These are phyloP conservation scores for Trichopoda pennipes DNA, from an alignment of 2,888 invertebrate species.

Conservation along the genomic window DNA sequence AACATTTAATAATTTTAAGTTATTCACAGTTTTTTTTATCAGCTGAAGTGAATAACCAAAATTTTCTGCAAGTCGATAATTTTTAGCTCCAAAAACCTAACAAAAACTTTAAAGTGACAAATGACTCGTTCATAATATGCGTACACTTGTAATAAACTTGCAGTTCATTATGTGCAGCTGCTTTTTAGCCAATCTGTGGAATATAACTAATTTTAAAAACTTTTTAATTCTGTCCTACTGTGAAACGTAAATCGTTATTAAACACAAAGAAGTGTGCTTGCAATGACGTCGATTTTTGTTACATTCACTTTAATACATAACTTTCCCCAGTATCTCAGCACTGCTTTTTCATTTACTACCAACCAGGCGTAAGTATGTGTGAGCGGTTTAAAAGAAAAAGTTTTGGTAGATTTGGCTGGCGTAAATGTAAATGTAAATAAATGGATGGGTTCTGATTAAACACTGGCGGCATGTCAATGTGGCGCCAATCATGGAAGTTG, in stretches of 20 bases:
- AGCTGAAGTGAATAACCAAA: too few relatives aligned
- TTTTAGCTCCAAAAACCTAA: too few relatives aligned
- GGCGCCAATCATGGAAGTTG: conserved; percentile 51
- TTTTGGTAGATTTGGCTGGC: conserved; percentile 76
- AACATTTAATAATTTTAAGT: too few relatives aligned
- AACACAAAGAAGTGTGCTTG: conserved; percentile 43
- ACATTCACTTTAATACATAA: conserved; percentile 26
- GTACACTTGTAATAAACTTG: too few relatives aligned
- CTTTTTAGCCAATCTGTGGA: too few relatives aligned
- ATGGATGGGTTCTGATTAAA: conserved; percentile 51
- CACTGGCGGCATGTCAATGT: conserved; percentile 71
- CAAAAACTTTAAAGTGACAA: too few relatives aligned
- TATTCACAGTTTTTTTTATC: too few relatives aligned
- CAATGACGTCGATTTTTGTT: conserved; percentile 48
- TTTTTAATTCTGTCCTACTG: background rate
- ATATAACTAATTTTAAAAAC: too few relatives aligned
- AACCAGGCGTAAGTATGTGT: background rate
- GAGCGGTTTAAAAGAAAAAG: conserved; percentile 71
- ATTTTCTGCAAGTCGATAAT: too few relatives aligned
- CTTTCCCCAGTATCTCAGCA: background rate
- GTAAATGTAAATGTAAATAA: conserved; percentile 66
- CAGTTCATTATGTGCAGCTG: too few relatives aligned
- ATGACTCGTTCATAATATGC: too few relatives aligned
- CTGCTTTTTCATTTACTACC: background rate
- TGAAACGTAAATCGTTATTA: conserved; percentile 8